Base-by-base conservation (phyloP, 2,113 vertebrate species). In the Otocyon megalotis region DNA sequence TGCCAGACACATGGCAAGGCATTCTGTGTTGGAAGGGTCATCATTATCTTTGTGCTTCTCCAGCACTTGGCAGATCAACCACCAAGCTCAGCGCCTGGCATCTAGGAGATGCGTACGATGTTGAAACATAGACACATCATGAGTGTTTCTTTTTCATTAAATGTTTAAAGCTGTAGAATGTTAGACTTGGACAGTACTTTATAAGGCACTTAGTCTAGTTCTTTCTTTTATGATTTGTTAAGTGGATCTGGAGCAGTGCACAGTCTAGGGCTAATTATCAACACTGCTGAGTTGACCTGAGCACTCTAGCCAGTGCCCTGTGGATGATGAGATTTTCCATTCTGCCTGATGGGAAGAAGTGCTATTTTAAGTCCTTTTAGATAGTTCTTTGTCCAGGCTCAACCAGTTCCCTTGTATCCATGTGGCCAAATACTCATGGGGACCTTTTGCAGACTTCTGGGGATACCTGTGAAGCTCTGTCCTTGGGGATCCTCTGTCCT, bases 161-260 rank as follows among this genome's bases (percentile, higher is more conserved):
- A 63, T 69, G 37, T 91, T 83, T 54, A 28, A n/a, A 96, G 56
- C 60, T 54, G n/a, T 24, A 12, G 53, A 72, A 35, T 35, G 50
- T 76, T 48, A 62, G 71, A 69, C 32, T 89, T 43, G 48, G 90
- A 35, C 2, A 24, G 9, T 72, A 24, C 82, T 87, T 93, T 74
- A 35, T 67, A 81, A 94, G 80, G 22, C 30, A 5, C 17, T 83
- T 58, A 54, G 16, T 77, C 50, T 13, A 28, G 20, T 79, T 86
- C 37, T 85, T 10, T 79, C 86, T 79, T 80, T 95, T 89, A 93
- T 50, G 79, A 67, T 86, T 93, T 89, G 79, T 83, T 91, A 86
- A 67, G 67, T 93, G 86, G 43, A 13, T 89, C 67, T 89, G 60
- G 60, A 86, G 16, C 12, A 28, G 82, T 2, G 35, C 32, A 93